A percentile compares a stretch with the other conserved stretches of the same genome.
Conservation (phyloP, 2,797 vertebrate genomes). For the Sciaenops ocellatus region DNA sequence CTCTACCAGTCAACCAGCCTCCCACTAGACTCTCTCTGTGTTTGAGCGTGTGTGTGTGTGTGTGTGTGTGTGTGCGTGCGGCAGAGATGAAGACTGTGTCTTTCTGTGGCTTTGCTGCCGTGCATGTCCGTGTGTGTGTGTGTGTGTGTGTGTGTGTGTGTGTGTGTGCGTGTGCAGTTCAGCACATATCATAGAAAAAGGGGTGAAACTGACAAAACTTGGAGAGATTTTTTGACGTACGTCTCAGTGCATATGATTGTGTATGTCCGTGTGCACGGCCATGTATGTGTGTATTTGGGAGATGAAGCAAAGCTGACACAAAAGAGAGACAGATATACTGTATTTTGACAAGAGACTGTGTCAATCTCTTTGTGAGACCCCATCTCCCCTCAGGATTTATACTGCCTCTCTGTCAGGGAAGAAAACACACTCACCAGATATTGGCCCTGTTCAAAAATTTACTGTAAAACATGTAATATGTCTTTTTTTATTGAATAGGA, state of each 20-base stretch:
- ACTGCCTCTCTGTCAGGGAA: constrained; percentile 10
- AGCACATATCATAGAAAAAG: constrained; percentile 24
- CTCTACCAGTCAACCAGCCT: constrained; percentile 78
- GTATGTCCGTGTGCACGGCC: neutral
- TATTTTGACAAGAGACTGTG: constrained; percentile 52
- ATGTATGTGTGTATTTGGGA: constrained; percentile 25
- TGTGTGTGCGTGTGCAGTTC: constrained; percentile 32
- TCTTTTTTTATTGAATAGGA: neutral
- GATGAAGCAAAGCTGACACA: constrained; percentile 44
- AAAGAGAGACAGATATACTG: constrained; percentile 41
- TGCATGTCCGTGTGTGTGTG: neutral
- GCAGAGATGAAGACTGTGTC: constrained; percentile 9
- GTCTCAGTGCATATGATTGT: constrained; percentile 21
- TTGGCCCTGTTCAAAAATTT: constrained; percentile 12
- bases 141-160: neutral
- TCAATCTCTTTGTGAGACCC: constrained; percentile 52
- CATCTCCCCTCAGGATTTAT: constrained; percentile 44
- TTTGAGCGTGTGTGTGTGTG: constrained; percentile 8
- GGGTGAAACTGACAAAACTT: constrained; percentile 41
- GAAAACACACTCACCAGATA: constrained; percentile 19
- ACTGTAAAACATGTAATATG: neutral
- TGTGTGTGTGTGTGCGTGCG: constrained; percentile 28
- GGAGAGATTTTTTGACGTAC: constrained; percentile 30
- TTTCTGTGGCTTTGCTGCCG: constrained; percentile 14
- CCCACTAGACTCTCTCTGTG: constrained; percentile 61